These are phyloP conservation scores for Dufourea novaeangliae DNA, from an alignment of 1,140 invertebrate genomes.

Conservation along the genomic window DNA sequence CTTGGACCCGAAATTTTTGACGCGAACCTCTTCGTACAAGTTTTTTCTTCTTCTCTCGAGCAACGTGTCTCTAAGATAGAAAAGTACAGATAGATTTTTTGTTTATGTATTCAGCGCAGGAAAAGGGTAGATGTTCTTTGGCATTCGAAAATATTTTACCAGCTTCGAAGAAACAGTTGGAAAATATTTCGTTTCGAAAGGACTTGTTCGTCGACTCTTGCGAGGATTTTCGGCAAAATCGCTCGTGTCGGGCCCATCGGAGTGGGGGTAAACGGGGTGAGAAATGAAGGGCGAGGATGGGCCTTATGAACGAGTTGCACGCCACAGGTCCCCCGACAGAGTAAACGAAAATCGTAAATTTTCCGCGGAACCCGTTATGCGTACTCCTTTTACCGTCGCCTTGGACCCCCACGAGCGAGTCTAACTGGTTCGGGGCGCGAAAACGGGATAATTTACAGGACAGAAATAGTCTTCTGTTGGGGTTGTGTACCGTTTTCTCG, in stretches of 20 bases:
- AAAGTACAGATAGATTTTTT: constrained; percentile 8
- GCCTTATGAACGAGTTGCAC: constrained; percentile 42
- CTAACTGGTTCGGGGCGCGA: constrained; percentile 55
- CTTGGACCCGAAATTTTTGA: constrained; percentile 19
- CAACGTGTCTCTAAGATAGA: neutral
- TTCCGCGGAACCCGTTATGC: constrained; percentile 51
- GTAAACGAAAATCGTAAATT: constrained; percentile 62
- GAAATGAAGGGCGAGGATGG: neutral
- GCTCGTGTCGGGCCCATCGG: neutral
- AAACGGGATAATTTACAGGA: constrained; percentile 65
- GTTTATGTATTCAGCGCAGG: no score
- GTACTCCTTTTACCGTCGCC: constrained; percentile 10
- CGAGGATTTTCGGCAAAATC: neutral
- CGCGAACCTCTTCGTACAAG: neutral
- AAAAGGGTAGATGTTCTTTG: no score
- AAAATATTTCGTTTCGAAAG: no score
- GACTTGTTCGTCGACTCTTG: neutral
- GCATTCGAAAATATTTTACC: no score
- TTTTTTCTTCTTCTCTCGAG: constrained; percentile 4
- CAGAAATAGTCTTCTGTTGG: constrained; percentile 36
- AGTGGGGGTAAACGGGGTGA: neutral
- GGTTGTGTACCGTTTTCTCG: constrained; percentile 36
- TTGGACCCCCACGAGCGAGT: constrained; percentile 34
- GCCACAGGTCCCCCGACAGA: constrained; percentile 26
- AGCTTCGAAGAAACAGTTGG: no score